Evolutionary conservation across 1,140 invertebrate species (phyloP).

Genomic region (Berghia stephanieae): DNA sequence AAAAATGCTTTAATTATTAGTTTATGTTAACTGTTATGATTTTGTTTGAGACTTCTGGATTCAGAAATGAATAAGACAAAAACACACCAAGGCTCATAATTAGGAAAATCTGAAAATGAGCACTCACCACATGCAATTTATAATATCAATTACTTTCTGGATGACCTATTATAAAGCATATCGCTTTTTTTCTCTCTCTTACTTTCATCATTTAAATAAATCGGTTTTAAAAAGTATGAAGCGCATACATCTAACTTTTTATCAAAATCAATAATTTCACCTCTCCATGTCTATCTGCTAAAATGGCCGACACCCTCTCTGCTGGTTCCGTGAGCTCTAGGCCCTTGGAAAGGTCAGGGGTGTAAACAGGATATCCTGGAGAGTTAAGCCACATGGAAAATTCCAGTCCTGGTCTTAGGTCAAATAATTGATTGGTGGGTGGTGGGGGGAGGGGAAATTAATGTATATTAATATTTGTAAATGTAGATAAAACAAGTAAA

Average conservation of each 20-base stretch:
- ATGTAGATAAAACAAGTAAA: constrained; percentile 19
- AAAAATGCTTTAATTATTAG: too few relatives aligned
- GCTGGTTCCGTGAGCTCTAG: constrained; percentile 41
- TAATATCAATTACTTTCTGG: too few relatives aligned
- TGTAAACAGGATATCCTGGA: constrained; percentile 47
- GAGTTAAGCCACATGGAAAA: constrained; percentile 44
- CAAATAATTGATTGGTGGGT: background rate
- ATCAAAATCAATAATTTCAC: background rate
- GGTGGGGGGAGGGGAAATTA: background rate
- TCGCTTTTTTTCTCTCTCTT: too few relatives aligned
- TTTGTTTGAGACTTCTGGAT: too few relatives aligned
- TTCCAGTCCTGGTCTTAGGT: constrained; percentile 41
- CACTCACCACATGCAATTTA: too few relatives aligned
- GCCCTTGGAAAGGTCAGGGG: constrained; percentile 45
- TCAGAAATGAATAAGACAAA: too few relatives aligned
- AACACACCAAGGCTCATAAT: too few relatives aligned
- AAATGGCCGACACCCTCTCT: constrained; percentile 28
- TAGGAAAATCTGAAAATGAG: too few relatives aligned
- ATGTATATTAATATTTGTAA: too few relatives aligned
- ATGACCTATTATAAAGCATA: too few relatives aligned
- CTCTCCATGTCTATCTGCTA: constrained; percentile 25
- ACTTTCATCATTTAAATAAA: too few relatives aligned
- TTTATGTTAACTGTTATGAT: too few relatives aligned
- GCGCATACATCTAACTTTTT: background rate
- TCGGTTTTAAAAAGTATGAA: background rate